Conservation (phyloP, 2,888 invertebrate genomes). For the Suillia variegata region DNA sequence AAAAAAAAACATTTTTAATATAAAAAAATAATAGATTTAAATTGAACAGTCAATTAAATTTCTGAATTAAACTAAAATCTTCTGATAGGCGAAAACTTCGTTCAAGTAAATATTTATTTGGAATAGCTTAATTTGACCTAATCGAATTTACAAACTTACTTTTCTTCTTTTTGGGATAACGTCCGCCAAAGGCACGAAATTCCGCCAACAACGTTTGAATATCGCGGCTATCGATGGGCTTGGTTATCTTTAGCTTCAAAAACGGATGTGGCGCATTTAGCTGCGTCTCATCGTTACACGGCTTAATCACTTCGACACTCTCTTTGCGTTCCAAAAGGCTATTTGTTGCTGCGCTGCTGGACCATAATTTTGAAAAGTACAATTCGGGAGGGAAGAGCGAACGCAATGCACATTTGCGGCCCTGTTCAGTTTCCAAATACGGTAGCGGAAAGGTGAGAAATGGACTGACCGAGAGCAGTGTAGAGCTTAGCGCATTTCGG, state of each 20-base stretch:
- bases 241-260: slow-evolving; percentile 71
- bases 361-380: slow-evolving; percentile 72
- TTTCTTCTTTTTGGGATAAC: slow-evolving; percentile 61
- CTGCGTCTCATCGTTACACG: slow-evolving; percentile 34
- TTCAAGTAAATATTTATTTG: neutral
- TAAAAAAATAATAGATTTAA: neutral
- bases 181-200: slow-evolving; percentile 85
- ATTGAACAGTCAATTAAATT: neutral
- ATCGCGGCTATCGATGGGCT: slow-evolving; percentile 68
- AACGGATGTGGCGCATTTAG: slow-evolving; percentile 75
- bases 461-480: slow-evolving; percentile 83
- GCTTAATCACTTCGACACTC: slow-evolving; percentile 33
- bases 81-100: neutral
- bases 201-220: slow-evolving; percentile 78
- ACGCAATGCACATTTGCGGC: slow-evolving; percentile 75
- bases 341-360: slow-evolving; percentile 31
- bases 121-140: neutral
- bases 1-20: neutral
- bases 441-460: slow-evolving; percentile 84
- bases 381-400: slow-evolving; percentile 75
- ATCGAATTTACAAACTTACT: slow-evolving; percentile 37
- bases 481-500: slow-evolving; percentile 75
- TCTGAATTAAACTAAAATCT: neutral
- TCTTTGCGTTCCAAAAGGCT: slow-evolving; percentile 42
- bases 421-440: slow-evolving; percentile 83